These are phyloP conservation scores for Gnathonemus longibarbis DNA, from an alignment of 2,113 vertebrate species.

Conservation along the genomic window DNA sequence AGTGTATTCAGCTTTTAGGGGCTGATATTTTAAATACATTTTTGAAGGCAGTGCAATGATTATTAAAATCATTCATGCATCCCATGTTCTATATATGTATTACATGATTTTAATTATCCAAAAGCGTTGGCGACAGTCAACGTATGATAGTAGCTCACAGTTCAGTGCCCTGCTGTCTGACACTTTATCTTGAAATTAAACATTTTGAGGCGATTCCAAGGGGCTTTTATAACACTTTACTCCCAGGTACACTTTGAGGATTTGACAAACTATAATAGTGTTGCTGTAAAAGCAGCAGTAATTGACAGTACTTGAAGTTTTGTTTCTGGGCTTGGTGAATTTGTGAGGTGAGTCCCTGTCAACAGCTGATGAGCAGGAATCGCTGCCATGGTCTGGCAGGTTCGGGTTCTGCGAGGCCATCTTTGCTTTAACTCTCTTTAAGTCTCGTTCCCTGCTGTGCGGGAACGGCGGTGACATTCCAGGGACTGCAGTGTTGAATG, in stretches of 20 bases:
- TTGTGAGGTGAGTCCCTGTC: not conserved
- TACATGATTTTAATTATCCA: not conserved
- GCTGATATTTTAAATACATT: not conserved
- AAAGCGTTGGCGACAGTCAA: not conserved
- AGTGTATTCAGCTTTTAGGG: conserved; percentile 11
- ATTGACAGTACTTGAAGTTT: not conserved
- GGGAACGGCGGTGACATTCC: not conserved
- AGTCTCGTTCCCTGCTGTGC: not conserved
- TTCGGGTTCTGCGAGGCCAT: not conserved
- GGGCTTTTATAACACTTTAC: not conserved
- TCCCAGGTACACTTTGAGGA: not conserved
- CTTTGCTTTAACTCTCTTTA: not conserved
- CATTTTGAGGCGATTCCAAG: not conserved
- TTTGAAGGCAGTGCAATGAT: not conserved
- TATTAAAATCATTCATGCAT: not conserved
- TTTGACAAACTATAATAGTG: not conserved
- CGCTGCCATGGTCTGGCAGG: not conserved
- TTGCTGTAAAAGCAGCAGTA: not conserved
- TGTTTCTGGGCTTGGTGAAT: not conserved
- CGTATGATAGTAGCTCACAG: not conserved
- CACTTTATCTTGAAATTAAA: not conserved
- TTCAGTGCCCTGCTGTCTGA: not conserved
- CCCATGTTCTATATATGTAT: not conserved
- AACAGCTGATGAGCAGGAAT: not conserved
- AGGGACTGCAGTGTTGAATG: not conserved